A percentile compares a stretch with the other conserved stretches of the same genome.
phyloP scores from a whole-genome alignment of 2,888 invertebrate genomes.

The Gortyna flavago region DNA sequence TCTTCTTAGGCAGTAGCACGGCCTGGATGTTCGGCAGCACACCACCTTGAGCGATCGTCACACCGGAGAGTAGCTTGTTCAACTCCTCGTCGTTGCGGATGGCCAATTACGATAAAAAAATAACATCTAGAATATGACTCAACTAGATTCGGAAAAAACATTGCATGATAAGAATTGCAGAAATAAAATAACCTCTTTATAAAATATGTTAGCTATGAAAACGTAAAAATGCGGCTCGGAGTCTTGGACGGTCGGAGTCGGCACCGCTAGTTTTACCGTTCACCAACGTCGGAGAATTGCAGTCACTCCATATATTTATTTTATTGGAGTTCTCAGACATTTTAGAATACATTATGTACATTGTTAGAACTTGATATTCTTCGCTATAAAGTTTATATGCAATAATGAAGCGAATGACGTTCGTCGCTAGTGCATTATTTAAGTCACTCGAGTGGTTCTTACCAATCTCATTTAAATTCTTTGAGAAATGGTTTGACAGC shows the following conservation, averaged over 20 bases:
- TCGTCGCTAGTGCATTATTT: constrained; percentile 20
- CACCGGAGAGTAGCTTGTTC: no score
- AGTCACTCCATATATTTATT: constrained; percentile 53
- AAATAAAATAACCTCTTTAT: constrained; percentile 23
- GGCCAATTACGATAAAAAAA: background rate
- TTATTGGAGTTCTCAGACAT: constrained; percentile 46
- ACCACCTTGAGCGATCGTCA: no score
- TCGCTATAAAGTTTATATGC: constrained; percentile 17
- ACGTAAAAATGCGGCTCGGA: constrained; percentile 35
- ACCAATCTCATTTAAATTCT: constrained; percentile 15
- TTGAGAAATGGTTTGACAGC: constrained; percentile 11
- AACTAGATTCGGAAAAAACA: constrained; percentile 11
- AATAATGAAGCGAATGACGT: constrained; percentile 33
- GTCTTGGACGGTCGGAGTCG: constrained; percentile 9
- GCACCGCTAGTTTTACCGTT: constrained; percentile 34
- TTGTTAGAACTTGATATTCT: constrained; percentile 49
- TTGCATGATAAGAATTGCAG: constrained; percentile 30
- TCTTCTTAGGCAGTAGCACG: no score
- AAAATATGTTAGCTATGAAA: constrained; percentile 39
- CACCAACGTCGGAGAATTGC: constrained; percentile 45
- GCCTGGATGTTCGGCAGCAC: no score
- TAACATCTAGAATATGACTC: constrained; percentile 23
- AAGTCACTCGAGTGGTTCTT: constrained; percentile 15
- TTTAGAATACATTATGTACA: constrained; percentile 20
- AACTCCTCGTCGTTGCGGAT: no score